These are phyloP conservation scores for Catocala sponsa DNA, from an alignment of 2,888 invertebrate species.

Conservation along the genomic window DNA sequence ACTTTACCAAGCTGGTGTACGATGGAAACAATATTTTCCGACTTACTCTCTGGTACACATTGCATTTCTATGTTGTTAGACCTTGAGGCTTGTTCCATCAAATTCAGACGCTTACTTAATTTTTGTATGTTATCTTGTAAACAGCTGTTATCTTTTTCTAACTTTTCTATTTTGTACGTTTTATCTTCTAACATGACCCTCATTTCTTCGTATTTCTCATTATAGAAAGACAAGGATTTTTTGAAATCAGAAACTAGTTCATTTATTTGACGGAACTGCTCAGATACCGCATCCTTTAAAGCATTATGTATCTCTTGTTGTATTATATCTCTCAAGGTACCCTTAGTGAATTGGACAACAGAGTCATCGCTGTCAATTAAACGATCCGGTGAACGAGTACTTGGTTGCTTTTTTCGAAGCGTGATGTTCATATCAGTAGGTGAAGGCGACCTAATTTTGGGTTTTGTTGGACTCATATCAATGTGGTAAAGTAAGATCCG, in stretches of 20 bases:
- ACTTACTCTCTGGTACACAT: not conserved
- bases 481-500: no score
- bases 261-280: not conserved
- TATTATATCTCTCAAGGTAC: conserved; percentile 11
- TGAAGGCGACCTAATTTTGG: no score
- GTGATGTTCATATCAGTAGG: no score
- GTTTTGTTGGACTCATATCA: not conserved
- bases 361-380: not conserved
- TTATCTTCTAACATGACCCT: conserved; percentile 7
- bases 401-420: not conserved
- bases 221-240: no score
- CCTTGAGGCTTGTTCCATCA: no score
- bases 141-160: conserved; percentile 8
- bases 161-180: conserved; percentile 1
- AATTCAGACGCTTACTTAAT: not conserved
- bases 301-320: conserved; percentile 4
- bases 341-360: not conserved
- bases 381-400: not conserved
- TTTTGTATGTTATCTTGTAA: conserved; percentile 3
- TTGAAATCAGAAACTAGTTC: not conserved
- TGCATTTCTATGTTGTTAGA: no score
- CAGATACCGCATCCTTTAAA: not conserved
- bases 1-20: not conserved
- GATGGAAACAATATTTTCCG: conserved; percentile 1
- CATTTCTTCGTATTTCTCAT: no score